Evolutionary conservation across 2,797 vertebrate genomes (phyloP), one percentile per base, ranked within the genome.

Genomic region (Chaunax sp.): DNA sequence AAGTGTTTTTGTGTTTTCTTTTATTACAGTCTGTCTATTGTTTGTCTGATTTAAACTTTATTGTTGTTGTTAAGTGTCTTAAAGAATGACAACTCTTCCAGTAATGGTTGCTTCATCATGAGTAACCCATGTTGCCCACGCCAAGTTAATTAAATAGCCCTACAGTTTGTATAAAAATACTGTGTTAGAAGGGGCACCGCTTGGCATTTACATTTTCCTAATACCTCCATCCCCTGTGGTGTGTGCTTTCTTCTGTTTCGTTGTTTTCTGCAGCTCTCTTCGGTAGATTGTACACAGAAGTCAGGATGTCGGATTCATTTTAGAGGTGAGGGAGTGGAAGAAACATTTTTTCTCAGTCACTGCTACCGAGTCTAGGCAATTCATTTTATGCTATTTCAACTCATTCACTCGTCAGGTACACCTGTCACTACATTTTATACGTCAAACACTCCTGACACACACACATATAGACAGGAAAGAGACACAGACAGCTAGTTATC

Each of bases 131-230:
- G 61, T 51, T 61, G 55, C 64, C 75, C 58, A 59, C 67, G 64
- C 33, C 19, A 66, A 61, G 68, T 67, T 20, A 44, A 47, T 19
- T 35, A 61, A 80, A 45, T 46, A 67, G 37, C 73, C 62, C 49
- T 52, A 46, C 41, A 35, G 44, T 43, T 63, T 57, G n/a, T 67
- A 28, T 4, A 2, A 55, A 58, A 55, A 51, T 37, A 22, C 2
- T 41, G 52, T 26, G 58, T 81, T 64, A 47, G 37, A 70, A 14
- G 35, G 58, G 26, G 22, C 51, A 51, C 9, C 22, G 43, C 64
- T 63, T 71, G 56, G 67, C 56, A 78, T 78, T 77, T 78, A 28
- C 53, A 28, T 52, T 62, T 62, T 49, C 65, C 66, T 33, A 60
- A 59, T 22, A 14, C 30, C 54, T 66, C 18, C 46, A 52, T 47